Evolutionary conservation across 2,113 vertebrate species (phyloP), one percentile per base, ranked within the genome.

Genomic region (Vombatus ursinus): DNA sequence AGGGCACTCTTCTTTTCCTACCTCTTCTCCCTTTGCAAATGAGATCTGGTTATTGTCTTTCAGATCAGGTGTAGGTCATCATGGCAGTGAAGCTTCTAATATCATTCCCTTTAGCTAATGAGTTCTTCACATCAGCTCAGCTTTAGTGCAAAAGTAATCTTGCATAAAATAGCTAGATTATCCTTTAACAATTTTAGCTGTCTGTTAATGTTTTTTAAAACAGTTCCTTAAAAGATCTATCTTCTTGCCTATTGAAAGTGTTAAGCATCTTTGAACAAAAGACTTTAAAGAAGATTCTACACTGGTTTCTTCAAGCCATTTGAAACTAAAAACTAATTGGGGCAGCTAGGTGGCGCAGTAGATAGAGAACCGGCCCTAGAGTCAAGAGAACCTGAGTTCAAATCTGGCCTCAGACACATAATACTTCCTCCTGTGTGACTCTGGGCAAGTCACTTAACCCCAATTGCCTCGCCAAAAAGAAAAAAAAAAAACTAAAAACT

Each of bases 201-300:
- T 68, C 31, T 16, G 22, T 68, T 37, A 37, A 14, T 57, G n/a
- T 91, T 93, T 95, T 47, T 51, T 49, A 96, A 92, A 94, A 61
- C 52, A 23, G 9, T 94, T 54, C 91, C 47, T 51, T 92, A 89
- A 91, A 90, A 77, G n/a, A 23, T 50, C 48, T 91, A 48, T 95
- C 57, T 53, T 50, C 84, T 95, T 93, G 26, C 11, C 9, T n/a
- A n/a, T 14, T 77, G 37, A n/a, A 22, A n/a, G 16, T 19, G 14
- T 77, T 77, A 77, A 77, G 37, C 37, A n/a, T 22, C 37, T 77
- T n/a, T 77, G 68, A 77, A 77, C 14, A 77, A 77, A 77, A n/a
- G 14, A 19, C 37, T 77, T 77, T n/a, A 77, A 16, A 77, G 12
- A n/a, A n/a, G 37, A n/a, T 77, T 77, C 61, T n/a, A 77, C 2